Percentiles rank a stretch among this genome's conserved stretches.
phyloP scores from a whole-genome alignment of 2,113 vertebrate genomes.

The Salvelinus alpinus region DNA sequence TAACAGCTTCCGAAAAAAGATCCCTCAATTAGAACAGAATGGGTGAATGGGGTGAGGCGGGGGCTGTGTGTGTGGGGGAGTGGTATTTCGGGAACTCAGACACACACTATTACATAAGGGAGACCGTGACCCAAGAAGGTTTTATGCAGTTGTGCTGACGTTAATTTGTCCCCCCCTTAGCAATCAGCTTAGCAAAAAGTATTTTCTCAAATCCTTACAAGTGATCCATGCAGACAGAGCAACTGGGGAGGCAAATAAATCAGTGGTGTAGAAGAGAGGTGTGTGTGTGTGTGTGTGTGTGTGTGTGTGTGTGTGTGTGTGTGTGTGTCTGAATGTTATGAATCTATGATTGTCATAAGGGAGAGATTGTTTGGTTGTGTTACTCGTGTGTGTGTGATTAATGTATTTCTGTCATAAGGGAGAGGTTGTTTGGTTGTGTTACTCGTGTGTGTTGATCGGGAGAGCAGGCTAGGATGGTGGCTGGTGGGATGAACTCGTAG shows the following conservation, averaged over 20 bases:
- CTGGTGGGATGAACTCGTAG: slow-evolving; percentile 4
- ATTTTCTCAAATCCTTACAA: slow-evolving; percentile 65
- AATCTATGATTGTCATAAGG: background rate
- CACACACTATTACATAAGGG: slow-evolving; percentile 65
- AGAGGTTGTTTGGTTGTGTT: slow-evolving; percentile 27
- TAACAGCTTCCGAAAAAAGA: slow-evolving; percentile 74
- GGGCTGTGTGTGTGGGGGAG: slow-evolving; percentile 16
- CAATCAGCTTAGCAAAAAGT: slow-evolving; percentile 70
- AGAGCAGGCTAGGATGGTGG: background rate
- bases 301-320: no score
- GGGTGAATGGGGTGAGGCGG: slow-evolving; percentile 61
- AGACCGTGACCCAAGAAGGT: slow-evolving; percentile 61
- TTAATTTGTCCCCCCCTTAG: slow-evolving; percentile 55
- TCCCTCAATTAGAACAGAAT: slow-evolving; percentile 72
- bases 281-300: no score
- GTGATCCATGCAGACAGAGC: slow-evolving; percentile 55
- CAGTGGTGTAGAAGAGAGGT: slow-evolving; percentile 26
- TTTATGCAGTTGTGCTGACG: slow-evolving; percentile 60
- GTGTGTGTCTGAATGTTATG: background rate
- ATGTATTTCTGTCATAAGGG: background rate
- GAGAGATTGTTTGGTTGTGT: background rate
- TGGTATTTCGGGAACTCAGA: slow-evolving; percentile 55
- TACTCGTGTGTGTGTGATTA: background rate
- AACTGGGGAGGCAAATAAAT: slow-evolving; percentile 50
- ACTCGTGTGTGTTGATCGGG: slow-evolving; percentile 4